Percentiles rank a stretch among this genome's conserved stretches.
Conservation (phyloP, 2,113 vertebrate genomes). For the Bettongia penicillata region DNA sequence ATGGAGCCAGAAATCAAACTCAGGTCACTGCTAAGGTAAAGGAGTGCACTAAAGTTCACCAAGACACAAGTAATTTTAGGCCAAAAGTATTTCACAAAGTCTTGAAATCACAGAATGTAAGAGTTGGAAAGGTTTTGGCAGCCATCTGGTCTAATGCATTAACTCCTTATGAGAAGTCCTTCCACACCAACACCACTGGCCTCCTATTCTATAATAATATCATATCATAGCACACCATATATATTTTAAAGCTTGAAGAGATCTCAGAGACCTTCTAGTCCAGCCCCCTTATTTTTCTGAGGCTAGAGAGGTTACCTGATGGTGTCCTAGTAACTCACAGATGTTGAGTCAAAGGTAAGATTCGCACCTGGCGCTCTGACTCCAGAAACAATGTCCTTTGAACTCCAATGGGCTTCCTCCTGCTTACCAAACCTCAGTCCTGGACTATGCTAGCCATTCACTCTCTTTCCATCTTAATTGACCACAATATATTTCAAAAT, state of each 20-base stretch:
- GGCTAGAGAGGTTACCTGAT: background rate
- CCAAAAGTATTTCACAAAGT: background rate
- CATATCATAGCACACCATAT: background rate
- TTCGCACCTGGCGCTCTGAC: background rate
- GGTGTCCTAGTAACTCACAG: background rate
- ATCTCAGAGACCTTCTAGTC: background rate
- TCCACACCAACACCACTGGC: background rate
- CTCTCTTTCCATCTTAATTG: background rate
- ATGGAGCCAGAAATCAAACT: constrained; percentile 33
- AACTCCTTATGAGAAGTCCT: background rate
- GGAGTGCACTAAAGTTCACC: background rate
- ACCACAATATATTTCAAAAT: background rate
- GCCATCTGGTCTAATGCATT: background rate
- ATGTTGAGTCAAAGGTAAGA: background rate
- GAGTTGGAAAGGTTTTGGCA: background rate
- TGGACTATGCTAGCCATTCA: background rate
- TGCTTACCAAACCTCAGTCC: background rate
- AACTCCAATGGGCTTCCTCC: background rate
- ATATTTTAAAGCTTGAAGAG: background rate
- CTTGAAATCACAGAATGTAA: background rate
- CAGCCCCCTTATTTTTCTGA: background rate
- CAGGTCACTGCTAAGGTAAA: constrained; percentile 1
- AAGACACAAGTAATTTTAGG: background rate
- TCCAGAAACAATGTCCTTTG: background rate
- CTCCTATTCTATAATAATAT: background rate